Conservation (phyloP, 2,888 invertebrate species). For the Temnothorax rugatulus region DNA sequence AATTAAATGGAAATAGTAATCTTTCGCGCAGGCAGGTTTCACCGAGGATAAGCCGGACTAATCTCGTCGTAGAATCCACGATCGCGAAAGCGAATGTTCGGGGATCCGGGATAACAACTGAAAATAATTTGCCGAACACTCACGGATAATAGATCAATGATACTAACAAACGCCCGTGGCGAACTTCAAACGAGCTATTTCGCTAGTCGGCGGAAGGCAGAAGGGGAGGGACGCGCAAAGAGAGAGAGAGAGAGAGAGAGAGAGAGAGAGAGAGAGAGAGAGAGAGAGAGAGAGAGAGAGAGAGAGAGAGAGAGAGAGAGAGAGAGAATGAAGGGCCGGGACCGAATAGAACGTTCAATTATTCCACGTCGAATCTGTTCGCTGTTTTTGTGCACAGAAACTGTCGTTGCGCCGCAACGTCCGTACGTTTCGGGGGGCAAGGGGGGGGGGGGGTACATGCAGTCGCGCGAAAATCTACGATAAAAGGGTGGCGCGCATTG, state of each 20-base stretch:
- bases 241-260: background rate
- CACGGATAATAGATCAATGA: conserved; percentile 30
- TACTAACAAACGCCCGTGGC: conserved; percentile 38
- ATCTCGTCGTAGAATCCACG: background rate
- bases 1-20: background rate
- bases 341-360: conserved; percentile 62
- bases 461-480: conserved; percentile 54
- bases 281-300: too few relatives aligned
- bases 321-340: conserved; percentile 2
- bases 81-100: background rate
- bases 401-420: conserved; percentile 29
- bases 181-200: conserved; percentile 25
- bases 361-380: conserved; percentile 58
- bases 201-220: conserved; percentile 19
- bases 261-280: too few relatives aligned
- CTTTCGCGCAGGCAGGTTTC: background rate
- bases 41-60: background rate
- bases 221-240: background rate
- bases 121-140: conserved; percentile 26
- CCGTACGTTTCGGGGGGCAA: background rate
- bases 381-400: conserved; percentile 45
- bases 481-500: conserved; percentile 52
- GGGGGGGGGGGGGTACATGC: conserved; percentile 12
- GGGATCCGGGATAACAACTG: background rate
- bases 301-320: too few relatives aligned